Percentiles rank a stretch among this genome's conserved stretches.
These are phyloP conservation scores for Melanotaenia maccullochi DNA, from an alignment of 2,797 vertebrate species.

Conservation along the genomic window DNA sequence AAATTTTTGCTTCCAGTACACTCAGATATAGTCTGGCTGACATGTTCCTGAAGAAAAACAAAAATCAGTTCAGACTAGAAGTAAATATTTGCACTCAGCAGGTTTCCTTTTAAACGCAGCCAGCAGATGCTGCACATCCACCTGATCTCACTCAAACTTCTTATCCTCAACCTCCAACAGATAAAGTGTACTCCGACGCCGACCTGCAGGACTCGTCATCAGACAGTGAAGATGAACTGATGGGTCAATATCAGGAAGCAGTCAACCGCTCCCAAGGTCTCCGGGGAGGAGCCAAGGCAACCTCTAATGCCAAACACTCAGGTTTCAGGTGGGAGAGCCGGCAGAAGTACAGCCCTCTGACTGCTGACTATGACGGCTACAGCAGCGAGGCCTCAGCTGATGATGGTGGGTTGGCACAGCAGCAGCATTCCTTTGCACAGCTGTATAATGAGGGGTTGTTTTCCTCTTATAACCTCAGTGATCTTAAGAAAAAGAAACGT, in stretches of 20 bases:
- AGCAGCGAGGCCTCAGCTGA: constrained; percentile 95
- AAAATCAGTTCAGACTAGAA: background rate
- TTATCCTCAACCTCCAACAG: constrained; percentile 70
- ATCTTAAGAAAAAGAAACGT: background rate
- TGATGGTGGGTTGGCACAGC: constrained; percentile 84
- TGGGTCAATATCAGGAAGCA: constrained; percentile 96
- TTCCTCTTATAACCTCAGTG: background rate
- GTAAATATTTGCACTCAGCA: background rate
- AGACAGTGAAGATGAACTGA: constrained; percentile 95
- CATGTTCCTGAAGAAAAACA: background rate
- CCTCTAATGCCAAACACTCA: constrained; percentile 75
- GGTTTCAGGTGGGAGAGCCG: constrained; percentile 92
- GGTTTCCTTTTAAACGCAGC: background rate
- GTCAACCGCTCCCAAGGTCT: constrained; percentile 90
- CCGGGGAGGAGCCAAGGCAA: constrained; percentile 73
- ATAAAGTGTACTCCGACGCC: constrained; percentile 86
- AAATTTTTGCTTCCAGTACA: background rate
- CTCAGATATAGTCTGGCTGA: background rate
- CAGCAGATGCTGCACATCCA: constrained; percentile 29
- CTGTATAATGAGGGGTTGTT: background rate
- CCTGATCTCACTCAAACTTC: background rate
- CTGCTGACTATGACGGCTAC: constrained; percentile 93
- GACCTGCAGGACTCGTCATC: constrained; percentile 92
- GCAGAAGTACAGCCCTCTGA: constrained; percentile 93
- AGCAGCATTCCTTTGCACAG: background rate